Percentiles rank a stretch among this genome's conserved stretches.
These are phyloP conservation scores for Drosophila subpulchrella DNA, from an alignment of 1,140 invertebrate genomes.

Conservation along the genomic window DNA sequence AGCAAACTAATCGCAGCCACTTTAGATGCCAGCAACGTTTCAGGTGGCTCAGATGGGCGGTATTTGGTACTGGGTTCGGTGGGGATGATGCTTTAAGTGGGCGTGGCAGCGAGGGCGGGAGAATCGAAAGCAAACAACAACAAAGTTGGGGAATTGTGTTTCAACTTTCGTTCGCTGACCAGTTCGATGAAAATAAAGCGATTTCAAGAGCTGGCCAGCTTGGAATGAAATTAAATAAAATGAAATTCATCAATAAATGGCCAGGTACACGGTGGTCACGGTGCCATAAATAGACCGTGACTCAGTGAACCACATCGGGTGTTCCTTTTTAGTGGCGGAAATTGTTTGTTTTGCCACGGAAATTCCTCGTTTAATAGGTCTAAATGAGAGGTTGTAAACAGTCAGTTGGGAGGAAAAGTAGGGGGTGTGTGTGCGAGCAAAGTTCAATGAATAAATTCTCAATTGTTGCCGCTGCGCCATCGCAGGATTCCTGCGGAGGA, in stretches of 20 bases:
- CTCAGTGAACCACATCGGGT: conserved; percentile 28
- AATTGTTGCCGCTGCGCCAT: conserved; percentile 42
- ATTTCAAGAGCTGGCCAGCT: conserved; percentile 55
- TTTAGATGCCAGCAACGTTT: conserved; percentile 75
- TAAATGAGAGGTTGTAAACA: conserved; percentile 26
- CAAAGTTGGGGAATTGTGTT: conserved; percentile 70
- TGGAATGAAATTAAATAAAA: conserved; percentile 64
- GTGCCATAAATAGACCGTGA: conserved; percentile 63
- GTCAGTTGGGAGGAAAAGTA: neutral
- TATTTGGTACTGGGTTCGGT: neutral
- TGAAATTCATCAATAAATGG: conserved; percentile 80
- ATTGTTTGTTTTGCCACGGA: conserved; percentile 71
- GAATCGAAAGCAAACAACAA: conserved; percentile 62
- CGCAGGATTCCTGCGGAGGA: conserved; percentile 12
- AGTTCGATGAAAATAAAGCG: conserved; percentile 54
- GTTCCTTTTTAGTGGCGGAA: conserved; percentile 55
- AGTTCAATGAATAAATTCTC: conserved; percentile 66
- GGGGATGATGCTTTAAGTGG: neutral
- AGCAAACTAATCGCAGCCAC: conserved; percentile 82
- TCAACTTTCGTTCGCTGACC: conserved; percentile 35
- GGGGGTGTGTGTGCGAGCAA: neutral
- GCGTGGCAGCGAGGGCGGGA: conserved; percentile 41
- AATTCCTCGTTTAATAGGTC: conserved; percentile 63
- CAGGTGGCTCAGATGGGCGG: conserved; percentile 1
- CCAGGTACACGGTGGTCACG: neutral